phyloP scores from a whole-genome alignment of 2,797 vertebrate genomes.

The Typhlichthys subterraneus region DNA sequence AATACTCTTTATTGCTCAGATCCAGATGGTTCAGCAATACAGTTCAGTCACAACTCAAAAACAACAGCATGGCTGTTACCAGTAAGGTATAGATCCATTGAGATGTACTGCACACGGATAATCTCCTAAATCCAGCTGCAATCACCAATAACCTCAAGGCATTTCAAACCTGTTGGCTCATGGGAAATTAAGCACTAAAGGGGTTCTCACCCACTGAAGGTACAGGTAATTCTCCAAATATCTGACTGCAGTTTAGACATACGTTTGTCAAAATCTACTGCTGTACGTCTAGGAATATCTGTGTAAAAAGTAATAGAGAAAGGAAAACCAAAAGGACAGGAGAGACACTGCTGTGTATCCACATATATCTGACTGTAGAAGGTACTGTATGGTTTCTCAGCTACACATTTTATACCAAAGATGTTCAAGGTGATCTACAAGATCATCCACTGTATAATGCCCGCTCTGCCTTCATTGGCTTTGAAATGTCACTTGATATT shows the following conservation, averaged over 20 bases:
- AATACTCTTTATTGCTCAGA: constrained; percentile 85
- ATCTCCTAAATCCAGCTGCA: constrained; percentile 55
- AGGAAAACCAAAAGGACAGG: constrained; percentile 57
- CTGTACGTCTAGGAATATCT: constrained; percentile 61
- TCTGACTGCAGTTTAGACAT: constrained; percentile 68
- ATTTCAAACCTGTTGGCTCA: constrained; percentile 65
- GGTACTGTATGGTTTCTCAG: constrained; percentile 47
- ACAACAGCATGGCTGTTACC: constrained; percentile 73
- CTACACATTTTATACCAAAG: constrained; percentile 20
- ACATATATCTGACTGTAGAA: constrained; percentile 51
- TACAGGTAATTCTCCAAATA: constrained; percentile 70
- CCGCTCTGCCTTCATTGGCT: constrained; percentile 32
- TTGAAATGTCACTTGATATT: constrained; percentile 9
- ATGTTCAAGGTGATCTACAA: constrained; percentile 6
- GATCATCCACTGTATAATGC: constrained; percentile 41
- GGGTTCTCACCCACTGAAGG: constrained; percentile 64
- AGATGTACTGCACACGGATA: constrained; percentile 56
- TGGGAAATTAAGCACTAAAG: constrained; percentile 64
- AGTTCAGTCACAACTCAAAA: constrained; percentile 81
- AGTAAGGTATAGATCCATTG: constrained; percentile 65
- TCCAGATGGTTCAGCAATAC: constrained; percentile 83
- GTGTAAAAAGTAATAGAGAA: constrained; percentile 59
- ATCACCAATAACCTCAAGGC: constrained; percentile 64
- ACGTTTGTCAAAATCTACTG: constrained; percentile 61
- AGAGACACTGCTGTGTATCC: constrained; percentile 61